Percentiles rank a stretch among this genome's conserved stretches.
phyloP scores from a whole-genome alignment of 37 sponge, comb jelly and placozoan species.

The Cladorhizidae sp. region DNA sequence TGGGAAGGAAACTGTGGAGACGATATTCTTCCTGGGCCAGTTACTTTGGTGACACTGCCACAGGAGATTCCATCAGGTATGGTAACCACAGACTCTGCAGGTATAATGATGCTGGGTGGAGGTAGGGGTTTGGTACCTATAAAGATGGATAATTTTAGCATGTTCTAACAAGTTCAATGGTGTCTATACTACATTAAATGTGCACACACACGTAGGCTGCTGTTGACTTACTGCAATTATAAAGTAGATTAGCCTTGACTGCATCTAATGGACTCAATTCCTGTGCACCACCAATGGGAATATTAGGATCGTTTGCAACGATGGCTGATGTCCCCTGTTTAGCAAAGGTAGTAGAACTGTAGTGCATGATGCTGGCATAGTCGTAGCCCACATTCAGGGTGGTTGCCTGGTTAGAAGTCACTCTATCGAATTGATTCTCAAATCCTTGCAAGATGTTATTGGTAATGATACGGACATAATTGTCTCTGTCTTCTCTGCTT shows the following conservation, averaged over 20 bases:
- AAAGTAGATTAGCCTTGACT: conserved; percentile 56
- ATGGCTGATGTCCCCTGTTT: conserved; percentile 22
- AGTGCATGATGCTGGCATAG: conserved; percentile 88
- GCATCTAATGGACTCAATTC: conserved; percentile 70
- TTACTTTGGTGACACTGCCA: conserved; percentile 14
- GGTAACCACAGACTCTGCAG: background rate
- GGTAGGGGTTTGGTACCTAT: conserved; percentile 3
- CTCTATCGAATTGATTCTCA: conserved; percentile 11
- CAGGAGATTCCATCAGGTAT: conserved; percentile 33
- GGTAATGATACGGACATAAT: conserved; percentile 27
- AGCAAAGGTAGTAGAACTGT: conserved; percentile 29
- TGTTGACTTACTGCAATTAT: conserved; percentile 67
- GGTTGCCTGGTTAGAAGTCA: conserved; percentile 8
- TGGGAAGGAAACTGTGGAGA: conserved; percentile 47
- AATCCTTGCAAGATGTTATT: conserved; percentile 31
- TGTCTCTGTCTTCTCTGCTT: conserved; percentile 63
- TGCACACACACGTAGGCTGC: too few species aligned
- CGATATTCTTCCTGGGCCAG: background rate
- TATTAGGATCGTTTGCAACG: conserved; percentile 20
- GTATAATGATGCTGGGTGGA: background rate
- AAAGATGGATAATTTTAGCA: too few species aligned
- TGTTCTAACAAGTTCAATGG: too few species aligned
- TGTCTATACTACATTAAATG: too few species aligned
- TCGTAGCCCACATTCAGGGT: conserved; percentile 69
- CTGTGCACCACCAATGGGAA: conserved; percentile 52